Evolutionary conservation across 1,140 invertebrate genomes (phyloP).

Genomic region (Pentalonia nigronervosa): DNA sequence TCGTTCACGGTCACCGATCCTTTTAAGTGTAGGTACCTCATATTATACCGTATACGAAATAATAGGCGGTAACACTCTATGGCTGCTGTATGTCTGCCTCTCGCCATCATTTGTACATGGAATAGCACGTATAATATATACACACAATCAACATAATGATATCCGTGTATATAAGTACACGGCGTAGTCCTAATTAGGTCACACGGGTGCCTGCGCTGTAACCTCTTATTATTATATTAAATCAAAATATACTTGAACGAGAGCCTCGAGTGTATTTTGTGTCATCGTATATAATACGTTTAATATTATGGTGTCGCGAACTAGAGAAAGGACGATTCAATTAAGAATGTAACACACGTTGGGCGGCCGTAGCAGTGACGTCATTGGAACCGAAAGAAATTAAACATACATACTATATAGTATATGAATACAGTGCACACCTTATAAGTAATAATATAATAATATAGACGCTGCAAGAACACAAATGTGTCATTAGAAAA

Average conservation of each 20-base stretch:
- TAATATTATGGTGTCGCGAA: background rate
- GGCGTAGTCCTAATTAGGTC: background rate
- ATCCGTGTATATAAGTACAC: background rate
- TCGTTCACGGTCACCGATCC: background rate
- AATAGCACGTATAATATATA: background rate
- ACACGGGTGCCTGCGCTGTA: background rate
- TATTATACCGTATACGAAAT: background rate
- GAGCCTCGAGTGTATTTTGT: background rate
- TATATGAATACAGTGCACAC: background rate
- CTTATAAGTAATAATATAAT: background rate
- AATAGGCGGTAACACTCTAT: background rate
- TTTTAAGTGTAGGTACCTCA: background rate
- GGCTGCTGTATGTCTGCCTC: background rate
- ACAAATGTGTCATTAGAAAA: background rate
- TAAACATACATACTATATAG: background rate
- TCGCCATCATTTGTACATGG: background rate
- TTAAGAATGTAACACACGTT: background rate
- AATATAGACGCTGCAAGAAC: background rate
- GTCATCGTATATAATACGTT: background rate
- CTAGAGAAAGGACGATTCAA: background rate
- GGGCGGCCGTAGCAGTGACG: background rate
- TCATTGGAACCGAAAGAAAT: background rate
- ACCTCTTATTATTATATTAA: background rate
- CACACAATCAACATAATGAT: background rate
- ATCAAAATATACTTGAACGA: background rate